Percentiles rank a stretch among this genome's conserved stretches.
Evolutionary conservation across 2,113 vertebrate genomes (phyloP).

Genomic region (Sprattus sprattus): DNA sequence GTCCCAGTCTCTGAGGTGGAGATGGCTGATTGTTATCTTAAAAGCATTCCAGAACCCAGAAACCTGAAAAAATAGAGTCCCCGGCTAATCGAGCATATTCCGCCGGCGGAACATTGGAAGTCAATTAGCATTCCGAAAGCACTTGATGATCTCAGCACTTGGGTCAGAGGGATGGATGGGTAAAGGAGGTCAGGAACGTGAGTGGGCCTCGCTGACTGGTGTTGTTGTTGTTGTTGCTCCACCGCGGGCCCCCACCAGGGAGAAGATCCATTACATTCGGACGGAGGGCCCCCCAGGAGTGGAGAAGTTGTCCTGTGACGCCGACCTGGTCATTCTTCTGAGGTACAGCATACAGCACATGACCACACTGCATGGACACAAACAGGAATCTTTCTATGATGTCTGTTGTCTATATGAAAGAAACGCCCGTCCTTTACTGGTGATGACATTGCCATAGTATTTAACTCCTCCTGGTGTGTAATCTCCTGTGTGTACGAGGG

Average conservation of each 20-base stretch:
- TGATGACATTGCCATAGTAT: not conserved
- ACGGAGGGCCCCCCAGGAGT: conserved; percentile 92
- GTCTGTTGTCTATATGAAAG: not conserved
- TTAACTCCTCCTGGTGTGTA: not conserved
- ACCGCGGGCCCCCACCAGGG: conserved; percentile 70
- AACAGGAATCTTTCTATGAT: not conserved
- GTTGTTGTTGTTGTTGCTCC: not conserved
- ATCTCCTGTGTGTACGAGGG: not conserved
- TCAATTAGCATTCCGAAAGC: conserved; percentile 32
- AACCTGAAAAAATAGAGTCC: not conserved
- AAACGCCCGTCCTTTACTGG: not conserved
- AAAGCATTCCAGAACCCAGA: conserved; percentile 42
- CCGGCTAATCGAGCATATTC: not conserved
- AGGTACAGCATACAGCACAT: conserved; percentile 71
- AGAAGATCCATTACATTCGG: conserved; percentile 97
- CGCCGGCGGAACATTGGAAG: conserved; percentile 19
- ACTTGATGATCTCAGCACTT: conserved; percentile 27
- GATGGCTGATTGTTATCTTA: conserved; percentile 33
- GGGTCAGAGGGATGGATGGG: conserved; percentile 9
- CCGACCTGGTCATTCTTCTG: conserved; percentile 94
- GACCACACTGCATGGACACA: not conserved
- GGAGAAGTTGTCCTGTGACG: conserved; percentile 95
- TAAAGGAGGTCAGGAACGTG: not conserved
- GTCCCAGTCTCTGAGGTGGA: conserved; percentile 22
- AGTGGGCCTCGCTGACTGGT: not conserved